Conservation (phyloP, 35 echinoderm and acorn worm genomes). For the Hemicentrotus pulcherrimus region DNA sequence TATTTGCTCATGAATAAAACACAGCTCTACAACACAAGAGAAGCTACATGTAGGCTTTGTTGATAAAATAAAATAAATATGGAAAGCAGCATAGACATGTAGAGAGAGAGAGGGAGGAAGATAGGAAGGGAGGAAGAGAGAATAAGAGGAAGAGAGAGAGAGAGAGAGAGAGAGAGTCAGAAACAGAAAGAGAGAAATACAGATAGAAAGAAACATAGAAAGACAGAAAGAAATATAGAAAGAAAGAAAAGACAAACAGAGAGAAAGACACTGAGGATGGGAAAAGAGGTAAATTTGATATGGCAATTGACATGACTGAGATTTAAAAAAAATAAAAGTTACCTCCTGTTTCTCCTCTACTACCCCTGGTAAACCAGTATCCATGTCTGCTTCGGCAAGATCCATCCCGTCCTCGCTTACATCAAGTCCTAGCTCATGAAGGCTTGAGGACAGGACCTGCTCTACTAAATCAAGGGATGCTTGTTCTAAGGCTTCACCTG, state of each 20-base stretch:
- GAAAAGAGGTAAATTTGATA: neutral
- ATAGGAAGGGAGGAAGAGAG: neutral
- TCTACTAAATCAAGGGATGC: neutral
- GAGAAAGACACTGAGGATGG: neutral
- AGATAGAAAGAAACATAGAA: too few relatives aligned
- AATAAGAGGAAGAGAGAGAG: neutral
- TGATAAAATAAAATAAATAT: too few relatives aligned
- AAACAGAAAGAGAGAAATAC: neutral
- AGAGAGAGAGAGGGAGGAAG: neutral
- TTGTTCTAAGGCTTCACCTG: conserved; percentile 10
- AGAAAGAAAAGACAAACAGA: neutral
- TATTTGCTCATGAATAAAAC: too few relatives aligned
- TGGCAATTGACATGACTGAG: too few relatives aligned
- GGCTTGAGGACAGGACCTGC: neutral
- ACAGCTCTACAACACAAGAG: too few relatives aligned
- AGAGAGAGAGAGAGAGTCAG: neutral
- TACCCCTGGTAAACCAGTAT: neutral
- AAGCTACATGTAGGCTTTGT: too few relatives aligned
- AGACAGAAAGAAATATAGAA: neutral
- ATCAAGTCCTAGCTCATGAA: conserved; percentile 30
- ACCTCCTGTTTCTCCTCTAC: neutral
- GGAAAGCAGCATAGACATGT: neutral
- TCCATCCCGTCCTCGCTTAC: neutral
- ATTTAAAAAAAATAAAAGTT: neutral
- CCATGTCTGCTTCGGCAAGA: conserved; percentile 29